Conservation (phyloP, 2,888 invertebrate genomes). For the Tetanocera ferruginea region DNA sequence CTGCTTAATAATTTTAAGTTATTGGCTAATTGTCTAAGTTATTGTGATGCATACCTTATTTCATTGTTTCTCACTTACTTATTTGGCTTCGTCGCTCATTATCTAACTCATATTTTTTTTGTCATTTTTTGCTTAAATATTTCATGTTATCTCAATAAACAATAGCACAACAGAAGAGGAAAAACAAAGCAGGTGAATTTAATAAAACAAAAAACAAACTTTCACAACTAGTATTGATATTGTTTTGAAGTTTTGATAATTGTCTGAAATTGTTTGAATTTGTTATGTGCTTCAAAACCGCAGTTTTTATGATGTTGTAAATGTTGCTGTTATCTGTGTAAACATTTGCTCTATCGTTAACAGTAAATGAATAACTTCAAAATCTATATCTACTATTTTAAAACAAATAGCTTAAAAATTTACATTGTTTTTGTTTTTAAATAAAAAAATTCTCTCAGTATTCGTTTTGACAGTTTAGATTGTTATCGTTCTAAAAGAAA, state of each 20-base stretch:
- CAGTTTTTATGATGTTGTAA: neutral
- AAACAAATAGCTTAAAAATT: too few species aligned
- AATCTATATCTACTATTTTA: too few species aligned
- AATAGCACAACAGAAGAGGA: slow-evolving; percentile 74
- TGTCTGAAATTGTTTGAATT: slow-evolving; percentile 37
- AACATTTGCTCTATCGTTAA: too few species aligned
- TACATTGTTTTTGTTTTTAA: too few species aligned
- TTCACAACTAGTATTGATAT: too few species aligned
- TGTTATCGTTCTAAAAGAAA: too few species aligned
- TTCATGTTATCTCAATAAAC: slow-evolving; percentile 10
- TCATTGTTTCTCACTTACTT: slow-evolving; percentile 12
- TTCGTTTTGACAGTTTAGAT: too few species aligned
- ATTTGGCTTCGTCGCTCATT: slow-evolving; percentile 21
- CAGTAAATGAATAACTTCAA: too few species aligned
- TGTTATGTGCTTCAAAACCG: slow-evolving; percentile 10
- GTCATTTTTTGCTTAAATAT: slow-evolving; percentile 13
- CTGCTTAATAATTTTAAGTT: neutral
- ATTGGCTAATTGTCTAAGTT: too few species aligned
- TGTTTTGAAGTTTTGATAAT: too few species aligned
- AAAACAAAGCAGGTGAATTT: slow-evolving; percentile 71
- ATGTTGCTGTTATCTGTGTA: neutral
- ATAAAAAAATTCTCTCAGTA: too few species aligned
- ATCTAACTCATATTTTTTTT: neutral
- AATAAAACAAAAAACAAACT: slow-evolving; percentile 32
- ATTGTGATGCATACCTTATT: neutral